Evolutionary conservation across 1,140 invertebrate species (phyloP).

Genomic region (Linepithema humile): DNA sequence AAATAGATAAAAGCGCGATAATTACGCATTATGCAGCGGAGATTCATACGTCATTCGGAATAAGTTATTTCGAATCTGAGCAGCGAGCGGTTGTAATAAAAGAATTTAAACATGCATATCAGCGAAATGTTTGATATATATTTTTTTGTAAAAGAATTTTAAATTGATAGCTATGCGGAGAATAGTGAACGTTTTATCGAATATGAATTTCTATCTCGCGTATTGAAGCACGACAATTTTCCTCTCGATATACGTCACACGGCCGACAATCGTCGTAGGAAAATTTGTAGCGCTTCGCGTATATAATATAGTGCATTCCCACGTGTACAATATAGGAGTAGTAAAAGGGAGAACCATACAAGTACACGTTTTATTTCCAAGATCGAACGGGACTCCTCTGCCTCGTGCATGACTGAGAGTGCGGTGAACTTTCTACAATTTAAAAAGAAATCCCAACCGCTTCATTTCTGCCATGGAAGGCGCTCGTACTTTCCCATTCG

Average conservation of each 20-base stretch:
- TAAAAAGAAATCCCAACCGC: constrained; percentile 28
- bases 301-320: constrained; percentile 18
- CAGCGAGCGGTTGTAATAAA: constrained; percentile 7
- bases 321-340: constrained; percentile 1
- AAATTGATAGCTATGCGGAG: constrained; percentile 28
- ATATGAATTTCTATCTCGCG: constrained; percentile 34
- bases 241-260: constrained; percentile 8
- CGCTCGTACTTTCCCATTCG: not conserved
- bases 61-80: not conserved
- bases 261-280: constrained; percentile 7
- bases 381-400: constrained; percentile 22
- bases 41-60: not conserved
- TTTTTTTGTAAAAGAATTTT: constrained; percentile 14
- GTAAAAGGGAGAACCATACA: constrained; percentile 17
- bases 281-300: constrained; percentile 42
- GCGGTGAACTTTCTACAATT: not conserved
- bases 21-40: no score
- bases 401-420: constrained; percentile 1
- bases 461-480: constrained; percentile 15
- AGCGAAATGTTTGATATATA: not conserved
- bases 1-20: no score
- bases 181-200: constrained; percentile 12
- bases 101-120: not conserved
- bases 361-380: constrained; percentile 34
- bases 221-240: constrained; percentile 40